A percentile compares a stretch with the other conserved stretches of the same genome.
These are phyloP conservation scores for Troilus luridus DNA, from an alignment of 2,888 invertebrate species.

Conservation along the genomic window DNA sequence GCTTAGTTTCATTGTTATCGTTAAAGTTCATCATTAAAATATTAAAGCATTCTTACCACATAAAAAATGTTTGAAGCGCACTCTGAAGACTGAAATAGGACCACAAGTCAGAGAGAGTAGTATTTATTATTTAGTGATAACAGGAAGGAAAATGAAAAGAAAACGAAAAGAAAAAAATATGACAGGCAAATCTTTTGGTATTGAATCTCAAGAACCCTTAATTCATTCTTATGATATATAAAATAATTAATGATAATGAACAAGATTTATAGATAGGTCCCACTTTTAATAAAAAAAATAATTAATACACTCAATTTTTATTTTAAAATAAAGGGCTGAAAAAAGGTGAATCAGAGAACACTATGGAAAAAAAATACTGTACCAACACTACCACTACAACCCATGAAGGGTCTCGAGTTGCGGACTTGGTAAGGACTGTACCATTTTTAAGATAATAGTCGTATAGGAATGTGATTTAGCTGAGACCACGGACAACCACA, in stretches of 20 bases:
- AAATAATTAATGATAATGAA: not conserved
- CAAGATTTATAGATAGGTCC: not conserved
- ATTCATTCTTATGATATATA: not conserved
- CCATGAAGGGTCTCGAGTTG: too few relatives aligned
- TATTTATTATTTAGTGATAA: not conserved
- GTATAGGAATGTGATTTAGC: too few relatives aligned
- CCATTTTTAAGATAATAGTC: too few relatives aligned
- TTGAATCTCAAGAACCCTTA: slow-evolving; percentile 49
- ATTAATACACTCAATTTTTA: too few relatives aligned
- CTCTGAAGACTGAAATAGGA: not conserved
- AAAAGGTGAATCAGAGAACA: too few relatives aligned
- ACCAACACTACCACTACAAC: too few relatives aligned
- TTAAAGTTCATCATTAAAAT: slow-evolving; percentile 53
- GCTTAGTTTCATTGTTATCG: slow-evolving; percentile 59
- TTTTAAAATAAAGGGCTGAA: too few relatives aligned
- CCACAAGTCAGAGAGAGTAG: not conserved
- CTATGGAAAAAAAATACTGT: too few relatives aligned
- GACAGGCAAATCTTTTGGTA: slow-evolving; percentile 43
- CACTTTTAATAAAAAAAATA: too few relatives aligned
- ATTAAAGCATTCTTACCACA: slow-evolving; percentile 57
- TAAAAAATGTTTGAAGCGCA: slow-evolving; percentile 22
- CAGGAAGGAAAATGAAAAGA: not conserved
- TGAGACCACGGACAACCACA: too few relatives aligned
- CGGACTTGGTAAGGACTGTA: too few relatives aligned
- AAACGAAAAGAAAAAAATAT: not conserved